Evolutionary conservation across 2,113 vertebrate genomes (phyloP), one percentile per base, ranked within the genome.

Genomic region (Cavia porcellus): DNA sequence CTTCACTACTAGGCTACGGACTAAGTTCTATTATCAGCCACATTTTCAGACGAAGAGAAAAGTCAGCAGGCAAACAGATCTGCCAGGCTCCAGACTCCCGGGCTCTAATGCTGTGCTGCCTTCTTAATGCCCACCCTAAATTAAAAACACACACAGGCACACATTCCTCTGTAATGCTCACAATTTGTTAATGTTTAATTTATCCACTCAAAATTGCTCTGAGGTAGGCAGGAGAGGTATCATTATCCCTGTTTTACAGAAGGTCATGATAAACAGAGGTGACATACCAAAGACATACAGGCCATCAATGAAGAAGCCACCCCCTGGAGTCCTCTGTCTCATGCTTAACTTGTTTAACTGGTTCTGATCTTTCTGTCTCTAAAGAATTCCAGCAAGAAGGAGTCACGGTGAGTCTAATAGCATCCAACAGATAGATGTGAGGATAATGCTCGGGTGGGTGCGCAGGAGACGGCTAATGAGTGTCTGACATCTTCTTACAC

Each of bases 331-430:
- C 35, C 77, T 92, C 80, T 92, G 47, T 85, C 59, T 92, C 84
- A 92, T 50, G 81, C 45, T 85, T 59, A 52, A 94, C 96, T 92
- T 92, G 97, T 77, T 96, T 84, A 91, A 91, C 96, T 66, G 77
- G 94, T 95, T 87, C 84, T 7, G 13, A 87, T 57, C 52, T 42
- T 90, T 91, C 89, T 75, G 11, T 42, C 75, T 90, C 92, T 66
- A 35, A 90, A 74, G 81, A 93, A 96, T 88, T 95, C 92, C 93
- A 90, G 35, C 75, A 96, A 68, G 91, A 93, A 87, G 80, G 84
- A 96, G 93, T 95, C 97, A 96, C 45, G 64, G 24, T 25, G 38
- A 83, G 75, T 64, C 68, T 88, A 62, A 83, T 1, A 81, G 62
- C 75, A 62, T 47, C 95, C 92, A 82, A 57, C 1, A 45, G 89